Percentiles rank a stretch among this genome's conserved stretches.
Evolutionary conservation across 2,113 vertebrate genomes (phyloP).

Genomic region (Myrmophylax atrothorax): DNA sequence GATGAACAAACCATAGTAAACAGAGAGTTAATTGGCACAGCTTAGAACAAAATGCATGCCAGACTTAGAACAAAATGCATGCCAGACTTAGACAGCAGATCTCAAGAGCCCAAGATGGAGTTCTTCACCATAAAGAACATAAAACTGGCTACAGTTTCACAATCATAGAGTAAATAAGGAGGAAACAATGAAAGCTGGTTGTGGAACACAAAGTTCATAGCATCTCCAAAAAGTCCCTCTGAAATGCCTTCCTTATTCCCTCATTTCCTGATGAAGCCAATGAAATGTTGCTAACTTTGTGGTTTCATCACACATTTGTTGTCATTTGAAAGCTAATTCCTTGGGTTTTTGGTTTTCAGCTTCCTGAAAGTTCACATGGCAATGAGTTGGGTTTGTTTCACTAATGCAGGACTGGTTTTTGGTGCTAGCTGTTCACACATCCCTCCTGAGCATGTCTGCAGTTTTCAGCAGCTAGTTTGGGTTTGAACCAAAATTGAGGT

Average conservation of each 20-base stretch:
- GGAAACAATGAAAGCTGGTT: background rate
- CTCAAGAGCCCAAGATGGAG: background rate
- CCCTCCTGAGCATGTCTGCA: background rate
- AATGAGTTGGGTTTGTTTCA: background rate
- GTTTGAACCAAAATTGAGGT: background rate
- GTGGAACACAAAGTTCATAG: background rate
- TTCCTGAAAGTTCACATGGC: background rate
- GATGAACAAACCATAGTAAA: background rate
- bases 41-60: background rate
- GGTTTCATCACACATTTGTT: background rate
- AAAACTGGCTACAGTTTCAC: background rate
- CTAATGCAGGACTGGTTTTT: background rate
- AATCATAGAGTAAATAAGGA: background rate
- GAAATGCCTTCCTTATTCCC: background rate
- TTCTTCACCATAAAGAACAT: background rate
- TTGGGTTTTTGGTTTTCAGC: background rate
- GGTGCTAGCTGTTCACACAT: background rate
- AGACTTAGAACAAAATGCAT: background rate
- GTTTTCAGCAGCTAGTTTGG: background rate
- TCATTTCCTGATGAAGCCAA: background rate
- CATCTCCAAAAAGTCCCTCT: background rate
- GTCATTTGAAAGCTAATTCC: background rate
- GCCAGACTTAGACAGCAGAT: background rate
- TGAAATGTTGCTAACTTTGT: fast-evolving
- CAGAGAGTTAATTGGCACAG: background rate